Evolutionary conservation across 2,797 vertebrate genomes (phyloP).

Genomic region (Periophthalmus magnuspinnatus): DNA sequence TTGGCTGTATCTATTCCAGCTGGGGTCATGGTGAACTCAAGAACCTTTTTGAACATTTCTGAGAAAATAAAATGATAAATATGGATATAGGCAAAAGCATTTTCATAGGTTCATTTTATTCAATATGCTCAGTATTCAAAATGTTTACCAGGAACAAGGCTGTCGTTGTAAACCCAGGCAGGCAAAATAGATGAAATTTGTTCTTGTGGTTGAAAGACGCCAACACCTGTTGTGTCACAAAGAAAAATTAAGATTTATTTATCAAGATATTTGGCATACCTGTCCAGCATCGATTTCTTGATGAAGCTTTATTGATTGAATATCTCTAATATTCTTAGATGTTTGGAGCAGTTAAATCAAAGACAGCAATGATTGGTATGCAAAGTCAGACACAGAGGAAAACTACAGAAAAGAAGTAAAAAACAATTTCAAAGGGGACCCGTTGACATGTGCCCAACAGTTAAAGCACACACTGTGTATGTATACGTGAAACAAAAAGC

Average conservation of each 20-base stretch:
- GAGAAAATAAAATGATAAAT: constrained; percentile 21
- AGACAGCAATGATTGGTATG: constrained; percentile 38
- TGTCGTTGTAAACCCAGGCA: constrained; percentile 94
- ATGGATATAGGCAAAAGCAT: background rate
- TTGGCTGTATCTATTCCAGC: constrained; percentile 95
- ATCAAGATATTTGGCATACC: constrained; percentile 37
- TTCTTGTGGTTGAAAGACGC: constrained; percentile 90
- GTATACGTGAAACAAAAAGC: constrained; percentile 58
- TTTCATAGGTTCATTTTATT: constrained; percentile 1
- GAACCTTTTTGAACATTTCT: constrained; percentile 96
- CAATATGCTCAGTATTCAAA: constrained; percentile 12
- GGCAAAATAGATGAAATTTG: constrained; percentile 90
- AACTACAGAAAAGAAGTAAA: too few relatives aligned
- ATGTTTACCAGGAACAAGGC: constrained; percentile 89
- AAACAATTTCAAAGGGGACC: background rate
- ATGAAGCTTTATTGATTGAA: constrained; percentile 17
- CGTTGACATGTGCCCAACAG: constrained; percentile 45
- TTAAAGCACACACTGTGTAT: constrained; percentile 37
- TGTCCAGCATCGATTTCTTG: constrained; percentile 49
- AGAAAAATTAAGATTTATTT: constrained; percentile 35
- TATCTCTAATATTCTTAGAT: constrained; percentile 23
- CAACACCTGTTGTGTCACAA: constrained; percentile 80
- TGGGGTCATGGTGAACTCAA: constrained; percentile 91
- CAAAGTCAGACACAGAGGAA: constrained; percentile 49
- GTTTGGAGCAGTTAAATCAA: constrained; percentile 47